Evolutionary conservation across 2,888 invertebrate species (phyloP).

Genomic region (Drosophila suboccidentalis): DNA sequence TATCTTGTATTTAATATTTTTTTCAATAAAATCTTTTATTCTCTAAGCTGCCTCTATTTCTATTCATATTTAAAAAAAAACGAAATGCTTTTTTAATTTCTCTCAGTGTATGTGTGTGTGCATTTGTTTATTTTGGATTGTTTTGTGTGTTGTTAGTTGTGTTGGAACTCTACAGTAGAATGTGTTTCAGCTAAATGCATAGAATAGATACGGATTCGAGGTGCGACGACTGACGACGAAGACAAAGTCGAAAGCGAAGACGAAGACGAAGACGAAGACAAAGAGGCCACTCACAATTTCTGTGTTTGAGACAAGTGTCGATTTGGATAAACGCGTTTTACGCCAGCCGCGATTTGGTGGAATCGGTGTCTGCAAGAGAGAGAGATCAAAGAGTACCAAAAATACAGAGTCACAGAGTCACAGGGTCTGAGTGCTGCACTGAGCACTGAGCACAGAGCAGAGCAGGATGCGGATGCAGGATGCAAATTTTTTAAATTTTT

Average conservation of each 20-base stretch:
- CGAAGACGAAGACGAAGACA: conserved; percentile 21
- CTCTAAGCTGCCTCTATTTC: not conserved
- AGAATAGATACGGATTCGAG: conserved; percentile 41
- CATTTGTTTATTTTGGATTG: conserved; percentile 1
- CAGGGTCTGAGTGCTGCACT: conserved; percentile 65
- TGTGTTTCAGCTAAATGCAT: conserved; percentile 52
- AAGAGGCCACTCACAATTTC: conserved; percentile 83
- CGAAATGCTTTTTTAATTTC: not conserved
- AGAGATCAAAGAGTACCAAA: conserved; percentile 81
- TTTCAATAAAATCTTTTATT: not conserved
- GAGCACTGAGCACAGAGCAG: conserved; percentile 21
- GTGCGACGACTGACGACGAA: conserved; percentile 21
- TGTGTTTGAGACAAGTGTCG: conserved; percentile 84
- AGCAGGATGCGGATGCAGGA: conserved; percentile 59
- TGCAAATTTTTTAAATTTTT: conserved; percentile 51
- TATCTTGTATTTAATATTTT: not conserved
- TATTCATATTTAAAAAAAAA: not conserved
- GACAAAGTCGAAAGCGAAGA: not conserved
- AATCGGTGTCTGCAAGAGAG: conserved; percentile 84
- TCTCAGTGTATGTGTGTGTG: conserved; percentile 15
- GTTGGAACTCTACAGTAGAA: conserved; percentile 39
- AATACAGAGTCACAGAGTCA: conserved; percentile 74
- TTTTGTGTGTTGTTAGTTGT: not conserved
- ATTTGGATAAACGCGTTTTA: conserved; percentile 85
- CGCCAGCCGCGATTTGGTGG: conserved; percentile 84